phyloP scores from a whole-genome alignment of 2,113 vertebrate species.

The Brachypteracias leptosomus region DNA sequence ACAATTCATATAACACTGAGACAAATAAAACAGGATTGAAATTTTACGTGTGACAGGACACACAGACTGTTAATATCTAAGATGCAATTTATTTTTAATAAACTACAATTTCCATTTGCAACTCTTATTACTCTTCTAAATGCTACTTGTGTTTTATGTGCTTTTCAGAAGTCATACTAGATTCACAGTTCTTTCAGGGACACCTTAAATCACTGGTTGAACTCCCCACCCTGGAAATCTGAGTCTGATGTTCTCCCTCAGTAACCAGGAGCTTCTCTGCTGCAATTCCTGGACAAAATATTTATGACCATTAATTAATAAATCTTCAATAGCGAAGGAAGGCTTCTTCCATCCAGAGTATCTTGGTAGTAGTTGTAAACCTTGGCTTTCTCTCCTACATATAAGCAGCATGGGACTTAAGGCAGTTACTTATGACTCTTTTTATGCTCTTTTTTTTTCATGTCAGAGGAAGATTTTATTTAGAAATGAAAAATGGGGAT shows the following conservation, averaged over 20 bases:
- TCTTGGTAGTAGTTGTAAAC: background rate
- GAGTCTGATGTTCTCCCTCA: background rate
- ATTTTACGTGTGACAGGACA: conserved; percentile 50
- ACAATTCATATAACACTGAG: conserved; percentile 33
- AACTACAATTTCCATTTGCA: conserved; percentile 38
- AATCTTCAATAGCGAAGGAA: background rate
- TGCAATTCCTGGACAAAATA: background rate
- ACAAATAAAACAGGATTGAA: conserved; percentile 59
- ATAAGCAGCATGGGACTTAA: background rate
- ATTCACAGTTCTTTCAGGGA: background rate
- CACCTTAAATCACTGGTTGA: background rate
- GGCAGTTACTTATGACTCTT: background rate
- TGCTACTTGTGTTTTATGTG: background rate
- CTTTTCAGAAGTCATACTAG: background rate
- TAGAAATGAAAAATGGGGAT: background rate
- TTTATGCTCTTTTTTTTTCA: background rate
- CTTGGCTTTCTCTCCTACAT: background rate
- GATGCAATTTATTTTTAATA: conserved; percentile 60
- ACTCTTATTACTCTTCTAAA: conserved; percentile 8
- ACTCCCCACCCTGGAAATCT: background rate
- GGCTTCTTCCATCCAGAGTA: background rate
- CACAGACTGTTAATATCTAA: conserved; percentile 26
- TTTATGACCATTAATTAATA: background rate
- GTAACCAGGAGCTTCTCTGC: background rate
- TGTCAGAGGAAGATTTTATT: background rate